These are phyloP conservation scores for Nannoperca australis DNA, from an alignment of 2,797 vertebrate species.

Conservation along the genomic window DNA sequence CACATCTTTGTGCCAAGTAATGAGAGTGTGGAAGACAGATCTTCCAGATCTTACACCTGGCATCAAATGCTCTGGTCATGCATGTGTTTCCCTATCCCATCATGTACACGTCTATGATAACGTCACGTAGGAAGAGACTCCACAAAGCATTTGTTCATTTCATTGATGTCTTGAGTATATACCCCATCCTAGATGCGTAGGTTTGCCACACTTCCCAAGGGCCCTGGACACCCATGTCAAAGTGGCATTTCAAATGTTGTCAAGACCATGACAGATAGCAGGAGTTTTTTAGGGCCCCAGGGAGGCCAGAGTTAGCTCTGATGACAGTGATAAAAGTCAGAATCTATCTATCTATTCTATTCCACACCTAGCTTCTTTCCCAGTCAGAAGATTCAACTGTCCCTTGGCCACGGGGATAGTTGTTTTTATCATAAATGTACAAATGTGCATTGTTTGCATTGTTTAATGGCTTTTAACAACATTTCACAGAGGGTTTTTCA, in stretches of 20 bases:
- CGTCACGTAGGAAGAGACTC: background rate
- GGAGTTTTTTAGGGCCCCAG: conserved; percentile 21
- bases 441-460: background rate
- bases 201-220: conserved; percentile 21
- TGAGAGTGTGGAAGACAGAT: background rate
- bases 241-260: conserved; percentile 48
- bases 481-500: background rate
- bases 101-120: background rate
- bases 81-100: conserved; percentile 5
- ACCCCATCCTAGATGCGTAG: background rate
- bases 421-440: background rate
- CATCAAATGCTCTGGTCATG: conserved; percentile 10
- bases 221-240: conserved; percentile 40
- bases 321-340: conserved; percentile 29
- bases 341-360: background rate
- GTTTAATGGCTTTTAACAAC: background rate
- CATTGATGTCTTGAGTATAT: conserved; percentile 11
- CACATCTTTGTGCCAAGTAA: background rate
- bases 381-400: background rate
- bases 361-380: background rate
- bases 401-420: background rate
- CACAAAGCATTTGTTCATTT: conserved; percentile 1
- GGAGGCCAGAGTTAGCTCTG: conserved; percentile 27
- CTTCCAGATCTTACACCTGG: background rate
- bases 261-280: conserved; percentile 43